Evolutionary conservation across 2,888 invertebrate species (phyloP).

Genomic region (Frankliniella fusca): DNA sequence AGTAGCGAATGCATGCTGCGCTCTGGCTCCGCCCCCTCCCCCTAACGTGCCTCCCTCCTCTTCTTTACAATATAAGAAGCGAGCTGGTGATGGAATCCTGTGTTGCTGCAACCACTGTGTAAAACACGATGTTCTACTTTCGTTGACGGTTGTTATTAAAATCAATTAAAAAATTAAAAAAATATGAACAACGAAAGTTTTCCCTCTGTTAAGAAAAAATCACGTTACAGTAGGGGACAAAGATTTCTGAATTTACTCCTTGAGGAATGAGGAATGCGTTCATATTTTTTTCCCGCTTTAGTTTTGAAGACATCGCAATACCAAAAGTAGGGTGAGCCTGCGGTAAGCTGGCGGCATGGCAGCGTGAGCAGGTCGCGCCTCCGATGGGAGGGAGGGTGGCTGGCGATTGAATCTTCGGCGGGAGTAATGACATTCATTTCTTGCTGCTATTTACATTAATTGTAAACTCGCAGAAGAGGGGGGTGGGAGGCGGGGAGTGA

Average conservation of each 20-base stretch:
- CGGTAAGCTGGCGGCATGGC: background rate
- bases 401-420: background rate
- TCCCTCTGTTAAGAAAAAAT: too few species aligned
- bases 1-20: background rate
- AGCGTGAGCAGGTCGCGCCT: background rate
- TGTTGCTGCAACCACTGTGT: too few species aligned
- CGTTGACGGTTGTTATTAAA: too few species aligned
- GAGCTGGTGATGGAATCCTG: too few species aligned
- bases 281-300: background rate
- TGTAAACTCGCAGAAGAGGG: background rate
- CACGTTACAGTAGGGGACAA: too few species aligned
- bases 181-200: too few species aligned
- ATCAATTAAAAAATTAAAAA: too few species aligned
- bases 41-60: too few species aligned
- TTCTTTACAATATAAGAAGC: too few species aligned
- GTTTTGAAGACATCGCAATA: background rate
- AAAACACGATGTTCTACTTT: too few species aligned
- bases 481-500: too few species aligned
- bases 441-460: conserved; percentile 20
- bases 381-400: background rate
- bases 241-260: background rate
- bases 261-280: background rate
- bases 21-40: too few species aligned
- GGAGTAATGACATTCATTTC: conserved; percentile 15
- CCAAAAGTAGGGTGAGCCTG: background rate